Base-by-base conservation (phyloP, 2,797 vertebrate species). In the Cyprinodon diabolis region DNA sequence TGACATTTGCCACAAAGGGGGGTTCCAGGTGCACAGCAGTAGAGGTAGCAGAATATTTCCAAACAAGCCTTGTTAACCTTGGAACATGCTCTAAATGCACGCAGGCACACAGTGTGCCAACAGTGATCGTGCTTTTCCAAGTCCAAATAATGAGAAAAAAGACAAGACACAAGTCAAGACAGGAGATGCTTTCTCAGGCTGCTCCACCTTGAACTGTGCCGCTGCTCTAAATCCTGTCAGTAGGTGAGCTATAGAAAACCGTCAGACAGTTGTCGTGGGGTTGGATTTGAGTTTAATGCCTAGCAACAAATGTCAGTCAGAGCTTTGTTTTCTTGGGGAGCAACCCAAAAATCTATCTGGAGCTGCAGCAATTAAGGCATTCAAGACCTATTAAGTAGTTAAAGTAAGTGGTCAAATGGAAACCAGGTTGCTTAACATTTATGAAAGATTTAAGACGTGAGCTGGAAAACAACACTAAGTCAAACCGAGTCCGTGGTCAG, bases 351-450 rank as follows among this genome's bases (percentile, higher is more conserved):
- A 87, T 67, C 13, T 76, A 81, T 82, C 75, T 78, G 8, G 52
- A 87, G 77, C 79, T 72, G 78, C 73, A 40, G 85, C 74, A 70
- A 92, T 91, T 90, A 82, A 77, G 81, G 78, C 77, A 45, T 80
- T 82, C 80, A 85, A 75, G 74, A 80, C 60, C 85, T 84, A 91
- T 94, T 93, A 91, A 87, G 93, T 89, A 80, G 85, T 93, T 92
- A 84, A 87, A 87, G 87, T 75, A 90, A 91, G 83, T 85, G 84
- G 71, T 77, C 79, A 71, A 92, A 92, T 90, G 77, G 84, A 89
- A 90, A 87, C 86, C 91, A 91, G 89, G 69, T 85, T 89, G 75
- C 72, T 68, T 52, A 47, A 75, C 66, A 5, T 60, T 84, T 86
- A 63, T 74, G 35, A 74, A 73, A 49, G 58, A 79, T 86, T 83